A percentile compares a stretch with the other conserved stretches of the same genome.
Evolutionary conservation across 2,888 invertebrate genomes (phyloP).

Genomic region (Penaeus monodon): DNA sequence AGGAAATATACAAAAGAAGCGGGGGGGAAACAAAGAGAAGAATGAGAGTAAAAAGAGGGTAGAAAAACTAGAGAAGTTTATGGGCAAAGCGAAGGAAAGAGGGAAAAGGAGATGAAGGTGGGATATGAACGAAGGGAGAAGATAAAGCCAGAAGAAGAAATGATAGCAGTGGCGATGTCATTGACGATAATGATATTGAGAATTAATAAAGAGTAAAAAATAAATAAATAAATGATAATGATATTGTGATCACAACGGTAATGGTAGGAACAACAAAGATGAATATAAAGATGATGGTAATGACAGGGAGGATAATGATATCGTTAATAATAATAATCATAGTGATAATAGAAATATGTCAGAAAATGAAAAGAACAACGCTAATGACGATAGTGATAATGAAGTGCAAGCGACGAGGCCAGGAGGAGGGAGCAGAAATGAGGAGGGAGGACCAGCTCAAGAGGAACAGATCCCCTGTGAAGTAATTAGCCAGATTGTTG

Average conservation of each 20-base stretch:
- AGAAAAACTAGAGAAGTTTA: slow-evolving; percentile 7
- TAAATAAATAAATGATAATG: too few relatives aligned
- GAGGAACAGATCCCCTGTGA: slow-evolving; percentile 26
- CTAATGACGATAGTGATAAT: too few relatives aligned
- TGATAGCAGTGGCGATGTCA: background rate
- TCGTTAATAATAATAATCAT: too few relatives aligned
- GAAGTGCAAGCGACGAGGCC: background rate
- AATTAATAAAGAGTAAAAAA: too few relatives aligned
- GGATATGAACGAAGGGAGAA: background rate
- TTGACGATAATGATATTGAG: too few relatives aligned
- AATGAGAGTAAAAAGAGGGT: background rate
- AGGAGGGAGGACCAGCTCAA: background rate
- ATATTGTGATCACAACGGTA: too few relatives aligned
- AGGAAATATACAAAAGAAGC: too few relatives aligned
- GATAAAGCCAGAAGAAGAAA: background rate
- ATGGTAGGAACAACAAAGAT: too few relatives aligned
- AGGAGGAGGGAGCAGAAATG: background rate
- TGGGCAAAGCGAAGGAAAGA: background rate
- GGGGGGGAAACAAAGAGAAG: background rate
- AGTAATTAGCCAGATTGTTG: slow-evolving; percentile 51
- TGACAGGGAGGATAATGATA: too few relatives aligned
- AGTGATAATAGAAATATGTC: too few relatives aligned
- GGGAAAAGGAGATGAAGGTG: background rate
- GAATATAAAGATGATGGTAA: too few relatives aligned
- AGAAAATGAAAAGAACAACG: too few relatives aligned